Base-by-base conservation (phyloP, 2,888 invertebrate species). In the Callosobruchus maculatus region DNA sequence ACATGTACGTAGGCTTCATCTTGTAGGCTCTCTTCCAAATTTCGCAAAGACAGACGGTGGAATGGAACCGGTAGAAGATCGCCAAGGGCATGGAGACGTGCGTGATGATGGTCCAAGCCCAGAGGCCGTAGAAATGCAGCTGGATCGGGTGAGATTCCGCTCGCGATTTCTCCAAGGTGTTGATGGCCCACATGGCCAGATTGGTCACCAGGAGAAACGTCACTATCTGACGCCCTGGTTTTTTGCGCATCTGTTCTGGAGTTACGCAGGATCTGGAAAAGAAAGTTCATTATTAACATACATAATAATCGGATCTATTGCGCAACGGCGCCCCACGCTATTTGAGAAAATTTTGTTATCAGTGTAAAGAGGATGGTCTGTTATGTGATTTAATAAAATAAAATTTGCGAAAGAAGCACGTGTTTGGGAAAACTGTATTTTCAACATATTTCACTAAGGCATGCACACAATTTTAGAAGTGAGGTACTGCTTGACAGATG, bases 11-110 rank as follows among this genome's bases (percentile, higher is more conserved):
- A n/a, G 87, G 86, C 80, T 92, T 92, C 79, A 91, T 91, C 84
- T 96, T 97, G 87, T 95, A 97, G 71, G 95, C 93, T 77, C 93
- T 92, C 85, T 96, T 97, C 97, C 97, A 97, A 74, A 97, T 94
- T 86, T 97, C 96, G 82, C 96, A 96, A 21, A 97, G 90, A 85
- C 97, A 97, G 80, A 97, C 96, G 0, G 96, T 95, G 1, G 96
- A 96, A 86, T 97, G 96, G 84, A 97, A 97, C 68, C 97, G 89
- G 87, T 95, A 97, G 88, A 96, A 96, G 80, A 96, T 96, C 0
- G 95, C 95, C 70, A 97, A 88, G 0, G 96, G 96, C 92, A 95
- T 95, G 0, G 95, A 94, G 0, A 96, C 93, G 84, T 96, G 95
- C 0, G 95, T 95, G 80, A 97, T 95, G 80, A 96, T 94, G 0